phyloP scores from a whole-genome alignment of 2,113 vertebrate species.

The Orcinus orca region DNA sequence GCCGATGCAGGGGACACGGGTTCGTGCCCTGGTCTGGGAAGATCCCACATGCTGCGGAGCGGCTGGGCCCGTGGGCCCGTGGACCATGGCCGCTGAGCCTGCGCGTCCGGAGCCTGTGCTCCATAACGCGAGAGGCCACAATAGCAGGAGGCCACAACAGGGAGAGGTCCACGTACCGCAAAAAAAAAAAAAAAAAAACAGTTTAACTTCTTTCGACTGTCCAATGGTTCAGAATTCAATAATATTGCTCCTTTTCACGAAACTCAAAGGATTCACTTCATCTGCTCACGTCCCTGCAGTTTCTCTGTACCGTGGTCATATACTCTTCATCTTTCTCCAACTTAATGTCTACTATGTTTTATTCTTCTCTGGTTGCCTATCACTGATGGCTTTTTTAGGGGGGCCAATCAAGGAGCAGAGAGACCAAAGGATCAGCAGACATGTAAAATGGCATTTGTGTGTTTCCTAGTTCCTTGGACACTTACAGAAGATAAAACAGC shows the following conservation, averaged over 20 bases:
- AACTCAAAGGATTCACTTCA: neutral
- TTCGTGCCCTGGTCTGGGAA: too few relatives aligned
- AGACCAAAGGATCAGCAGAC: neutral
- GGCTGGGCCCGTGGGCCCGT: too few relatives aligned
- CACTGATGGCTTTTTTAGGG: neutral
- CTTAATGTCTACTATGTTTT: neutral
- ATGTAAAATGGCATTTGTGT: neutral
- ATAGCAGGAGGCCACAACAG: too few relatives aligned
- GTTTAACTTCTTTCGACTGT: constrained; percentile 28
- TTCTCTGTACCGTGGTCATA: neutral
- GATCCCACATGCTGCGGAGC: too few relatives aligned
- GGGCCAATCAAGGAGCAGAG: neutral
- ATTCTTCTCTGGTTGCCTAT: neutral
- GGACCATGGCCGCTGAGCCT: too few relatives aligned
- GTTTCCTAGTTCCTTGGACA: neutral
- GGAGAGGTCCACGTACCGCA: too few relatives aligned
- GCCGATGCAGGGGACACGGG: too few relatives aligned
- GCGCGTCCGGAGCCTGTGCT: too few relatives aligned
- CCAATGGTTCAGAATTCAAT: neutral
- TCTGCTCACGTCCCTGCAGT: neutral
- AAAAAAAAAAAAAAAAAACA: neutral
- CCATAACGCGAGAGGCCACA: too few relatives aligned
- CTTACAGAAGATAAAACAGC: neutral
- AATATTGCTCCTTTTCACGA: neutral
- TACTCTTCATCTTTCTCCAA: neutral